Evolutionary conservation across 1,140 invertebrate genomes (phyloP).

Genomic region (Drosophila tani): DNA sequence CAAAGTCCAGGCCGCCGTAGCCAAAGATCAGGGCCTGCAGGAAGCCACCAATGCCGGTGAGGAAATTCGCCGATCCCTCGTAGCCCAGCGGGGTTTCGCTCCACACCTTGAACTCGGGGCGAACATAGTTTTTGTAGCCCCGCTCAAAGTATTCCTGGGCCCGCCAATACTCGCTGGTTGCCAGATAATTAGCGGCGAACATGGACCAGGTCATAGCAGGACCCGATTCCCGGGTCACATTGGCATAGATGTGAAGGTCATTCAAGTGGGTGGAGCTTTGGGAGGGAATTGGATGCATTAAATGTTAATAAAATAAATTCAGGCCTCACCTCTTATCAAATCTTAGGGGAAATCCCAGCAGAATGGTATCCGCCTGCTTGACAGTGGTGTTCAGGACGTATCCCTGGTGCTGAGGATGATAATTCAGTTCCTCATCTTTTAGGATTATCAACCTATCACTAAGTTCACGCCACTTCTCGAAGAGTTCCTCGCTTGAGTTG

Average conservation of each 20-base stretch:
- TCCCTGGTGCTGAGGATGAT: slow-evolving; percentile 86
- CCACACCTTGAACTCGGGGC: slow-evolving; percentile 86
- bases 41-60: slow-evolving; percentile 87
- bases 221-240: slow-evolving; percentile 85
- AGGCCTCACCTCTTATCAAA: slow-evolving; percentile 84
- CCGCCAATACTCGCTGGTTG: slow-evolving; percentile 71
- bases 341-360: slow-evolving; percentile 86
- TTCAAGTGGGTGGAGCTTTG: slow-evolving; percentile 83
- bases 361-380: slow-evolving; percentile 87
- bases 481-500: slow-evolving; percentile 26
- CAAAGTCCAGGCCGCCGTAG: slow-evolving; percentile 86
- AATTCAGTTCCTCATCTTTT: slow-evolving; percentile 85
- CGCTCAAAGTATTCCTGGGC: slow-evolving; percentile 85
- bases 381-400: slow-evolving; percentile 85
- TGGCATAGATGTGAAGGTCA: slow-evolving; percentile 86
- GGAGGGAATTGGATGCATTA: not conserved
- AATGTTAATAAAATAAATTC: not conserved
- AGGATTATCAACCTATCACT: slow-evolving; percentile 85
- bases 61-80: slow-evolving; percentile 86
- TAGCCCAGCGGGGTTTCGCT: slow-evolving; percentile 85
- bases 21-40: slow-evolving; percentile 86
- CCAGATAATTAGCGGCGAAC: slow-evolving; percentile 86
- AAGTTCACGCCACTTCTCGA: slow-evolving; percentile 85
- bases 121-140: slow-evolving; percentile 86
- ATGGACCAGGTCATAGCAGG: slow-evolving; percentile 88